phyloP scores from a whole-genome alignment of 2,797 vertebrate genomes.

The Forpus xanthops region DNA sequence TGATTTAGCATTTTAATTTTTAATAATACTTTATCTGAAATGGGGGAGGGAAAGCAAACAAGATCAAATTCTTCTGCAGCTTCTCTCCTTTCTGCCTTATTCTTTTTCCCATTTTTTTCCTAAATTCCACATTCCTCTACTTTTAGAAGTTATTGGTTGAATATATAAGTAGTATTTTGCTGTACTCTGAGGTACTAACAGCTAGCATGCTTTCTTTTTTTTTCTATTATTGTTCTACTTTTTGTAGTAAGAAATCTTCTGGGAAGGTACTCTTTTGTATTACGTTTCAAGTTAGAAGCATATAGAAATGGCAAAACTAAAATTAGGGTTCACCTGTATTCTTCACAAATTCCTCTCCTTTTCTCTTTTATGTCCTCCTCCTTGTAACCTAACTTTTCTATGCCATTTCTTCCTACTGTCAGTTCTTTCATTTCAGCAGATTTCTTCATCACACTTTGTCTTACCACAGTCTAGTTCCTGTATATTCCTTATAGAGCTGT shows the following conservation, averaged over 20 bases:
- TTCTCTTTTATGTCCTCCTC: neutral
- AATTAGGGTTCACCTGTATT: neutral
- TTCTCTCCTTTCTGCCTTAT: neutral
- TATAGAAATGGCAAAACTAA: neutral
- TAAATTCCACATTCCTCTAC: neutral
- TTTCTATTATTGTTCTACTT: neutral
- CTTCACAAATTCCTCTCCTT: neutral
- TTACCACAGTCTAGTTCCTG: neutral
- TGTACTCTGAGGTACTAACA: neutral
- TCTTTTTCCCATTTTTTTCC: neutral
- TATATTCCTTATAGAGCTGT: neutral
- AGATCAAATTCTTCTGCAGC: neutral
- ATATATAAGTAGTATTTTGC: neutral
- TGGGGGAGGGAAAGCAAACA: conserved; percentile 4
- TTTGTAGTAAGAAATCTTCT: neutral
- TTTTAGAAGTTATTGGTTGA: neutral
- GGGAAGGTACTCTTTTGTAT: neutral
- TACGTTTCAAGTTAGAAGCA: neutral
- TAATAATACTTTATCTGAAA: conserved; percentile 53
- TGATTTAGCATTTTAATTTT: conserved; percentile 57
- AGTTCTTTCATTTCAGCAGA: neutral
- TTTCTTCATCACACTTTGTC: neutral
- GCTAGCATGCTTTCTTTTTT: neutral
- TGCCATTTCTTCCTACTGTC: neutral
- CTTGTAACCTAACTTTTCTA: neutral